These are phyloP conservation scores for Trematomus bernacchii DNA, from an alignment of 2,797 vertebrate genomes.

Conservation along the genomic window DNA sequence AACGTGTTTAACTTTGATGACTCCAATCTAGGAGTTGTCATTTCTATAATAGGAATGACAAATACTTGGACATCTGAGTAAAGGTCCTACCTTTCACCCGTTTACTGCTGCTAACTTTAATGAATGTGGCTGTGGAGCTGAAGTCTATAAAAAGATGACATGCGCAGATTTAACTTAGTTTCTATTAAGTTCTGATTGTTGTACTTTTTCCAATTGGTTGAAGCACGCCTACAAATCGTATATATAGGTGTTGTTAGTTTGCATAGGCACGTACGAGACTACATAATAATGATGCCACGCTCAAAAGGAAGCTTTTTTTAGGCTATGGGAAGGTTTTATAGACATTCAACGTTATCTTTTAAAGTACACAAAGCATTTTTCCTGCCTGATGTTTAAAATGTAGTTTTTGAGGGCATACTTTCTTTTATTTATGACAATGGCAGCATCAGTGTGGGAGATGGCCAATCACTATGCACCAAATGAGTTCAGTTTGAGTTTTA, in stretches of 20 bases:
- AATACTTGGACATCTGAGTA: not conserved
- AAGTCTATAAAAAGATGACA: not conserved
- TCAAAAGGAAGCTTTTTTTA: not conserved
- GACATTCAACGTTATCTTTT: not conserved
- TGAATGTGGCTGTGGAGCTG: not conserved
- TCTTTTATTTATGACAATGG: not conserved
- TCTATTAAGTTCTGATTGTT: not conserved
- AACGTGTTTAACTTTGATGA: not conserved
- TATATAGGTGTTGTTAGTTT: not conserved
- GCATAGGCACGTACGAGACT: not conserved
- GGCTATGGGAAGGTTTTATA: not conserved
- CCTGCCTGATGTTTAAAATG: not conserved
- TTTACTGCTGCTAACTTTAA: not conserved
- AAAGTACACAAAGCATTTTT: not conserved
- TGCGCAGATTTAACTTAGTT: not conserved
- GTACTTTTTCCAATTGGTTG: not conserved
- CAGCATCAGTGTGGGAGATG: not conserved
- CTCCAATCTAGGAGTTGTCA: no score
- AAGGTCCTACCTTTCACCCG: not conserved
- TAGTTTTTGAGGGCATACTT: not conserved
- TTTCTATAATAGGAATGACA: not conserved
- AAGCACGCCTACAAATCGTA: not conserved
- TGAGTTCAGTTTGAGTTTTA: slow-evolving; percentile 11
- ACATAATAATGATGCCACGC: not conserved
- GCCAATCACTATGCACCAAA: not conserved